Evolutionary conservation across 1,140 invertebrate genomes (phyloP), one percentile per base, ranked within the genome.

Genomic region (Phymorhynchus buccinoides): DNA sequence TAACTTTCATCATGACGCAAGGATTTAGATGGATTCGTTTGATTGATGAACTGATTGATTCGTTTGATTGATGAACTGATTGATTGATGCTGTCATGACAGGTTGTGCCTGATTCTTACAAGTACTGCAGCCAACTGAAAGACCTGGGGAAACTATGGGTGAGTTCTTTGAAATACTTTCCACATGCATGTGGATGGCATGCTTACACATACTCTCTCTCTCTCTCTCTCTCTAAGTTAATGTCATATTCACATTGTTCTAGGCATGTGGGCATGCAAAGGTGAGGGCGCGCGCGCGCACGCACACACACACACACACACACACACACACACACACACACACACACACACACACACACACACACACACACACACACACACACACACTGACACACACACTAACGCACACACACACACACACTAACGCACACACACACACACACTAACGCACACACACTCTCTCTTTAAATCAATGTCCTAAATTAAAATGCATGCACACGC

Each of bases 101-200:
- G 92, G 90, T 94, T 35, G 90, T 94, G 37, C 81, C 95, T n/a
- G 96, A 98, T 92, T 98, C 97, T 12, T 96, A 96, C 90, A 95
- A 95, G 73, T 96, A 97, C 92, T 95, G 95, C 75, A 94, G 94
- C 78, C 96, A 89, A 48, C 82, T 93, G 48, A 89, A 84, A 85
- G 96, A 98, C 90, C 94, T 98, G 73, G 97, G 97, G 52, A 97
- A 97, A 94, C 92, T 98, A 90, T 98, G 97, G 97, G 96, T 96
- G 92, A 93, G 94, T 83, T 71, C 4, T 80, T 35, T 71, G 16
- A 27, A 71, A 56, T 71, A 30, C 16, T 12, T 71, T 71, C 32
- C 2, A 2, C 48, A 52, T 1, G 48, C 12, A n/a, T n/a, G n/a
- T 48, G 44, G 6, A 6, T 48, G 44, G 44, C 44, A 48, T 48